Evolutionary conservation across 2,888 invertebrate species (phyloP).

Genomic region (Hydrotaea diabolus): DNA sequence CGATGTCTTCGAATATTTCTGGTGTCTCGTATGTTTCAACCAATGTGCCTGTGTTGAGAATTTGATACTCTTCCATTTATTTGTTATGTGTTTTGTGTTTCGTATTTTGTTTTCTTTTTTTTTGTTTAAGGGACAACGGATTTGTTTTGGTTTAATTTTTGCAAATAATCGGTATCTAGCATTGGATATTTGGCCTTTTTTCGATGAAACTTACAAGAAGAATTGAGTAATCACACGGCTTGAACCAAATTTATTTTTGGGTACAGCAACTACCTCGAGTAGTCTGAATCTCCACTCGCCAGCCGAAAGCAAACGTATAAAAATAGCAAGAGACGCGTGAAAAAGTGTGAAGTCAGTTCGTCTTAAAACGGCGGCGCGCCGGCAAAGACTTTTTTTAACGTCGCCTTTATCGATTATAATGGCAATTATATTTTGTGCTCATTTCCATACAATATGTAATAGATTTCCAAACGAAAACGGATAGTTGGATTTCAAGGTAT

Average conservation of each 20-base stretch:
- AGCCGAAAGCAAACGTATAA: conserved; percentile 22
- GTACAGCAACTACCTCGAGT: conserved; percentile 44
- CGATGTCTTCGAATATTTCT: conserved; percentile 58
- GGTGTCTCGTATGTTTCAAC: conserved; percentile 59
- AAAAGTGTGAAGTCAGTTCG: too few species aligned
- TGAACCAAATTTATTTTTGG: conserved; percentile 54
- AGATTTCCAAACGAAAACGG: too few species aligned
- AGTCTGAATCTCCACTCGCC: conserved; percentile 41
- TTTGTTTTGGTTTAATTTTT: conserved; percentile 62
- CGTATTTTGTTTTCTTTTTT: conserved; percentile 24
- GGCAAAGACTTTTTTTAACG: too few species aligned
- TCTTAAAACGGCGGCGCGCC: too few species aligned
- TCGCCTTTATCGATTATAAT: too few species aligned
- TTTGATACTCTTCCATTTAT: conserved; percentile 63
- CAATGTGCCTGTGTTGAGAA: conserved; percentile 52
- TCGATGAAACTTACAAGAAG: conserved; percentile 22
- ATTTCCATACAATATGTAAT: too few species aligned
- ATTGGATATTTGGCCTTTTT: conserved; percentile 46
- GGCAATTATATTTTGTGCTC: too few species aligned
- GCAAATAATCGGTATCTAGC: conserved; percentile 65
- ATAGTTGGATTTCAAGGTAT: too few species aligned
- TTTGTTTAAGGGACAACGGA: conserved; percentile 56
- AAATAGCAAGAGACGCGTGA: not conserved
- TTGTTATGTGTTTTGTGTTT: not conserved
- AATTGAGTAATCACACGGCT: conserved; percentile 60